Evolutionary conservation across 2,797 vertebrate species (phyloP).

Genomic region (Xiphophorus birchmanni): DNA sequence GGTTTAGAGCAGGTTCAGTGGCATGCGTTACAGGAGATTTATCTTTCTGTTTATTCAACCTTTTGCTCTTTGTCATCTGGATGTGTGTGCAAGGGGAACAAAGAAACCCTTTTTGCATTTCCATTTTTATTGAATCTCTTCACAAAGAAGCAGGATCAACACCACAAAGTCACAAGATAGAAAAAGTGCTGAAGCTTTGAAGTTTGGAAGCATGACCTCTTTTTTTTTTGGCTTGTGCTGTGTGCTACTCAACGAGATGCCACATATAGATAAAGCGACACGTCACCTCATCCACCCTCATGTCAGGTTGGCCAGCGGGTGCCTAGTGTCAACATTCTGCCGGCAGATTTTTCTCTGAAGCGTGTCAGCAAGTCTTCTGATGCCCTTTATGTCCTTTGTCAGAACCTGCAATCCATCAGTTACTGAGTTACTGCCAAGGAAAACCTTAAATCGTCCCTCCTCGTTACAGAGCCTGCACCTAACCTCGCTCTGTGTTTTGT

Average conservation of each 20-base stretch:
- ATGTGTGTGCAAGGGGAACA: constrained; percentile 9
- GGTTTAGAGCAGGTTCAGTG: constrained; percentile 58
- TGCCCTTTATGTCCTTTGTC: constrained; percentile 58
- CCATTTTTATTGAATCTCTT: neutral
- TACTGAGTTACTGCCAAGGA: constrained; percentile 62
- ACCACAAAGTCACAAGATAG: neutral
- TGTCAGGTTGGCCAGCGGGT: constrained; percentile 45
- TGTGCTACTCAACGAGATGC: constrained; percentile 31
- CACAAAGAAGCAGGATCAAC: neutral
- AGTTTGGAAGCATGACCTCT: constrained; percentile 32
- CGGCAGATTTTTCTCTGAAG: constrained; percentile 29
- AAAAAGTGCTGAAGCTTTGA: constrained; percentile 11
- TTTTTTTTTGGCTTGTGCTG: constrained; percentile 25
- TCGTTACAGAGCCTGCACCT: constrained; percentile 33
- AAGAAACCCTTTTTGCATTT: constrained; percentile 23
- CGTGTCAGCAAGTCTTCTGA: constrained; percentile 44
- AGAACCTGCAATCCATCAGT: constrained; percentile 54
- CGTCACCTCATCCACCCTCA: constrained; percentile 42
- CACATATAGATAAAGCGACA: constrained; percentile 46
- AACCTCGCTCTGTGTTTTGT: constrained; percentile 31
- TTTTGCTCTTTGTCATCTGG: constrained; percentile 39
- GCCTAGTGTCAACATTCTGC: constrained; percentile 45
- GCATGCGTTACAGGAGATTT: constrained; percentile 54
- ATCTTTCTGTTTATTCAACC: constrained; percentile 64
- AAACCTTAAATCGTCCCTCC: constrained; percentile 47